Base-by-base conservation (phyloP, 2,113 vertebrate genomes). In the Suncus etruscus region DNA sequence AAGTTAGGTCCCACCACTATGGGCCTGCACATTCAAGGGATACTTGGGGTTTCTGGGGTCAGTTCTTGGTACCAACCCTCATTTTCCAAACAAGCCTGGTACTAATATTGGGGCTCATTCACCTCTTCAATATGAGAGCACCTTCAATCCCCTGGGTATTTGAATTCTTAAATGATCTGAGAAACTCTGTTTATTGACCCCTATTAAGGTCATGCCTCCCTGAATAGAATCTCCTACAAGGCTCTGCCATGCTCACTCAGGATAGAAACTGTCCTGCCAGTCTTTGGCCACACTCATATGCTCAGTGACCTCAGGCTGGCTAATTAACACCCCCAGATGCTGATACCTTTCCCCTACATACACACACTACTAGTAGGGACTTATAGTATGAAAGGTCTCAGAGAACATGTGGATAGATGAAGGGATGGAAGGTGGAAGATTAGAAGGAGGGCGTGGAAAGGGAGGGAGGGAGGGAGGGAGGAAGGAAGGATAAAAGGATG, bases 91-190 rank as follows among this genome's bases (percentile, higher is more conserved):
- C 16, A 72, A 27, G 31, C 76, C 27, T 66, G 54, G 11, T n/a
- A 48, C 66, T 74, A 11, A 81, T 20, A 68, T 14, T 45, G 11
- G 22, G 2, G 78, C 48, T 79, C 48, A 86, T 65, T 83, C 29
- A 78, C 76, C 61, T 82, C n/a, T 8, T 24, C 51, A 87, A 47
- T 91, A 16, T 81, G 70, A 69, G 87, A 92, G 15, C n/a, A 20
- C 45, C 16, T 47, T 68, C 50, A 39, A 39, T 39, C 39, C 39
- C 39, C 39, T 39, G 39, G 39, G 39, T 39, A 39, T 39, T 39
- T 39, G 39, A 39, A 39, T 39, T 39, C 39, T 5, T 39, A 39
- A 39, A 39, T 39, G 39, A 39, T 39, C 39, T 39, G 39, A 39
- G 39, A 39, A 39, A 39, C 39, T 39, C 39, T 39, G n/a, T n/a